Conservation (phyloP, 2,888 invertebrate species). For the Drepana falcataria region DNA sequence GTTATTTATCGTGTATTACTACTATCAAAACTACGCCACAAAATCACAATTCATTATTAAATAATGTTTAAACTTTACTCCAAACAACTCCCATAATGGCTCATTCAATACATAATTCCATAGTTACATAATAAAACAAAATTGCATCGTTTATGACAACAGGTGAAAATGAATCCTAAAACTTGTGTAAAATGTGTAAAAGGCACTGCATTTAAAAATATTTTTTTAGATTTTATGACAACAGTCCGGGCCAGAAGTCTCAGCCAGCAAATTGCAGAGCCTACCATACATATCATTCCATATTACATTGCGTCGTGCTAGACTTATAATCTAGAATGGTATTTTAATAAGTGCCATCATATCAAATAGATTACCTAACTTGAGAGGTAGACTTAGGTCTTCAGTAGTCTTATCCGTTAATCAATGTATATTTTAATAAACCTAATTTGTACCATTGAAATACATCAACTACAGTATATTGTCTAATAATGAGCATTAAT, state of each 20-base stretch:
- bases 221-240: background rate
- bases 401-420: conserved; percentile 11
- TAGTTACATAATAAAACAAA: conserved; percentile 37
- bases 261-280: background rate
- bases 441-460: conserved; percentile 70
- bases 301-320: conserved; percentile 12
- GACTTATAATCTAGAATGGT: conserved; percentile 18
- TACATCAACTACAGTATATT: conserved; percentile 49
- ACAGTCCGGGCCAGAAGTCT: background rate
- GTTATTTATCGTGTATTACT: conserved; percentile 29
- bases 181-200: conserved; percentile 10
- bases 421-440: conserved; percentile 26
- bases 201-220: conserved; percentile 3
- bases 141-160: conserved; percentile 67
- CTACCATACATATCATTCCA: background rate
- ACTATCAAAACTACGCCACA: conserved; percentile 30
- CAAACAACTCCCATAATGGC: conserved; percentile 37
- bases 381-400: conserved; percentile 27
- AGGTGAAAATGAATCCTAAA: conserved; percentile 22
- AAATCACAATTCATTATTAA: conserved; percentile 39
- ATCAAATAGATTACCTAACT: conserved; percentile 25
- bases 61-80: conserved; percentile 38
- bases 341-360: conserved; percentile 14
- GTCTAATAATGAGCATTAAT: conserved; percentile 56
- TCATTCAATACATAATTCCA: conserved; percentile 20